Base-by-base conservation (phyloP, 37 sponge, comb jelly and placozoan genomes). In the Beroe forskalii region DNA sequence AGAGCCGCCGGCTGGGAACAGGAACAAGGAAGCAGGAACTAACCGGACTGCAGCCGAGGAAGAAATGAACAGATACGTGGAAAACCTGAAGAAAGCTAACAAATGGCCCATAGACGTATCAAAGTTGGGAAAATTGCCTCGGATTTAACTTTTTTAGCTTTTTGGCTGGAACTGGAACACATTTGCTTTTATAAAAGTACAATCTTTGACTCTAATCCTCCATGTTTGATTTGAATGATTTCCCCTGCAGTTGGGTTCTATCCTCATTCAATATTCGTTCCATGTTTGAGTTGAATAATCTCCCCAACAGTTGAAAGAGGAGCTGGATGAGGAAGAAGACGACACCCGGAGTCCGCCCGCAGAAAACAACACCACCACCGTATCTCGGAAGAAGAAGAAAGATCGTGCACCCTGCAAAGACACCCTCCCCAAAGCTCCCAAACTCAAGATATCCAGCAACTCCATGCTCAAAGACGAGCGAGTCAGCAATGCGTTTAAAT, bases 401-500 rank as follows among this genome's bases (percentile, higher is more conserved):
- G 40, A 72, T 3, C 28, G 33, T 35, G 75, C 37, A 35, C 75
- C 40, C 14, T 3, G 23, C 38, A 72, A 72, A 20, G 75, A 36
- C 23, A 4, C 9, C 38, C 2, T 4, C 39, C 14, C 75, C 37
- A 72, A 72, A 20, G 75, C 75, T 12, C 75, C 75, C 8, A 72
- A 72, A 72, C 39, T 72, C 12, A 72, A 72, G 39, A 72, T 72
- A 72, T 32, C 75, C 36, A 72, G 75, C 20, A 72, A 72, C 30
- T 38, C 40, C 39, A 8, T 72, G 14, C 75, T 72, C 9, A 72
- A 36, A 72, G 75, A 72, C 40, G 75, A 72, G 19, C 23, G 75
- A 72, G 33, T 72, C 40, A 72, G 40, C 75, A 72, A 72, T 72
- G 75, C 75, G 23, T 72, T 72, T 33, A 72, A 72, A 30, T 72